A percentile compares a stretch with the other conserved stretches of the same genome.
Conservation (phyloP, 2,888 invertebrate genomes). For the Agrypnus murinus region DNA sequence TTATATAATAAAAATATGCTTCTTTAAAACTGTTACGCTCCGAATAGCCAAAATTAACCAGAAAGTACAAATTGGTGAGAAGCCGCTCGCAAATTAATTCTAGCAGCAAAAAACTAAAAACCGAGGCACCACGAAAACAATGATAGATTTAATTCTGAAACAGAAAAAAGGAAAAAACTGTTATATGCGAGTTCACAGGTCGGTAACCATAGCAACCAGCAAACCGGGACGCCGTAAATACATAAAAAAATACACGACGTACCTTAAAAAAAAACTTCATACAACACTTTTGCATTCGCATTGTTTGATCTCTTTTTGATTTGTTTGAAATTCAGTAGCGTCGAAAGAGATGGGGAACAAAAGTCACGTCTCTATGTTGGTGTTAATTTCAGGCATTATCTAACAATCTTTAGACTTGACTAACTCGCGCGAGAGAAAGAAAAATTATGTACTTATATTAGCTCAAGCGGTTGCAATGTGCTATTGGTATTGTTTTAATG, state of each 20-base stretch:
- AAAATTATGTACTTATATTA: conserved; percentile 70
- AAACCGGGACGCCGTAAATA: conserved; percentile 70
- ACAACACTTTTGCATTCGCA: conserved; percentile 34
- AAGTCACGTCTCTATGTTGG: conserved; percentile 65
- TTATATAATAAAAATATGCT: conserved; percentile 35
- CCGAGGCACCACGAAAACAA: conserved; percentile 30
- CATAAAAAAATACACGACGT: conserved; percentile 64
- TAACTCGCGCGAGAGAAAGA: conserved; percentile 72
- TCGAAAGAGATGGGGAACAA: conserved; percentile 49
- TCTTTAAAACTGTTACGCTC: conserved; percentile 41
- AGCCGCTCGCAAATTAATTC: conserved; percentile 39
- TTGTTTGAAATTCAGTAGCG: conserved; percentile 34
- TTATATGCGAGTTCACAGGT: conserved; percentile 68
- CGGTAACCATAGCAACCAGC: conserved; percentile 68
- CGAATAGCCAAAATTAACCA: conserved; percentile 47
- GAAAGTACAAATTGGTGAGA: conserved; percentile 43
- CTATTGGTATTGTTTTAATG: conserved; percentile 65
- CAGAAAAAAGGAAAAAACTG: conserved; percentile 41
- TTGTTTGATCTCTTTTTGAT: conserved; percentile 47
- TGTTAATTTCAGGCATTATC: conserved; percentile 72
- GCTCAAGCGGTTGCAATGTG: conserved; percentile 63
- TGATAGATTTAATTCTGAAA: conserved; percentile 49
- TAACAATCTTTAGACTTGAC: conserved; percentile 73
- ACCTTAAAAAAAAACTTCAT: conserved; percentile 60
- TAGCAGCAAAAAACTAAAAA: not conserved